These are phyloP conservation scores for Sogatella furcifera DNA, from an alignment of 1,140 invertebrate species.

Conservation along the genomic window DNA sequence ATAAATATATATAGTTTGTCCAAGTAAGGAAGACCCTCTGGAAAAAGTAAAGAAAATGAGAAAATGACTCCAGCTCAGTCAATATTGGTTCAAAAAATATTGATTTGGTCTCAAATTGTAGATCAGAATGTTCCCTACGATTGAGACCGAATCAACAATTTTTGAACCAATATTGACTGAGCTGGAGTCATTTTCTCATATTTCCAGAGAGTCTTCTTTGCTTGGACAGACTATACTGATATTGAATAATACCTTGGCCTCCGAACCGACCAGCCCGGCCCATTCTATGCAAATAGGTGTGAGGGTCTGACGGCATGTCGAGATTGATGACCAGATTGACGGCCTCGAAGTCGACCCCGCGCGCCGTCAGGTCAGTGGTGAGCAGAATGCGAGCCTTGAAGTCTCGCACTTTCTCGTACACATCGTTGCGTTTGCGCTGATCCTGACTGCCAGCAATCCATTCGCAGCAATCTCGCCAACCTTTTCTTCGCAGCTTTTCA, in stretches of 20 bases:
- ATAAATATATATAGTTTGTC: too few species aligned
- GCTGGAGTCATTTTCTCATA: too few species aligned
- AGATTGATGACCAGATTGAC: constrained; percentile 91
- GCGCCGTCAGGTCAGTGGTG: constrained; percentile 80
- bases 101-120: too few species aligned
- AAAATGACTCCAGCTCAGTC: too few species aligned
- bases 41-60: too few species aligned
- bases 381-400: constrained; percentile 64
- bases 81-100: too few species aligned
- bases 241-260: constrained; percentile 42
- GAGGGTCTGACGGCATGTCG: constrained; percentile 67
- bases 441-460: constrained; percentile 15
- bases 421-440: constrained; percentile 10
- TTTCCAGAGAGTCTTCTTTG: too few species aligned
- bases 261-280: constrained; percentile 89
- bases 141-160: too few species aligned
- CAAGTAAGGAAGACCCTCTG: too few species aligned
- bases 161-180: too few species aligned
- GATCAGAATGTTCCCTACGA: too few species aligned
- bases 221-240: too few species aligned
- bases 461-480: constrained; percentile 32
- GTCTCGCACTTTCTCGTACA: constrained; percentile 7
- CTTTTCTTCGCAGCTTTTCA: constrained; percentile 52
- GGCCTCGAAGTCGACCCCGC: constrained; percentile 84
- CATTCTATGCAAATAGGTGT: constrained; percentile 92